A percentile compares a stretch with the other conserved stretches of the same genome.
Evolutionary conservation across 2,113 vertebrate species (phyloP).

Genomic region (Nicator chloris): DNA sequence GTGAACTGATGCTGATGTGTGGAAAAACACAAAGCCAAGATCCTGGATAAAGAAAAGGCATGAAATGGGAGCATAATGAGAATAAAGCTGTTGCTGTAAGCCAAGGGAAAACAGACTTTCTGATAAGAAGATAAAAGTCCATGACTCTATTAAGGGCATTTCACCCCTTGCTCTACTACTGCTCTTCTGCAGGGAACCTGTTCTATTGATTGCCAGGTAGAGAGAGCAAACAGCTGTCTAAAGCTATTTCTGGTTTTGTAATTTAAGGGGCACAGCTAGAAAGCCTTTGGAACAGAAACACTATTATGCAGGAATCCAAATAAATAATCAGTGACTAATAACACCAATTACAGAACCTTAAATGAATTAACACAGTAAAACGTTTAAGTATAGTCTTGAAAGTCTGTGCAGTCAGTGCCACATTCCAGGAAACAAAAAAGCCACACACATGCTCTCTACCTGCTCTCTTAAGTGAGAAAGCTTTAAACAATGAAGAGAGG

Average conservation of each 20-base stretch:
- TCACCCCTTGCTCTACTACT: not conserved
- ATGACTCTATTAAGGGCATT: not conserved
- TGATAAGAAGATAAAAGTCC: conserved; percentile 1
- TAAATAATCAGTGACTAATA: not conserved
- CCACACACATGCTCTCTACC: not conserved
- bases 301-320: not conserved
- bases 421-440: not conserved
- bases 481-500: not conserved
- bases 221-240: not conserved
- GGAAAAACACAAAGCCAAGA: not conserved
- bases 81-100: not conserved
- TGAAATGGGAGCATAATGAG: not conserved
- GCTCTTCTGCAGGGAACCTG: not conserved
- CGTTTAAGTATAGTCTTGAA: not conserved
- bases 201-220: conserved; percentile 6
- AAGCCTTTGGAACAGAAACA: conserved; percentile 5
- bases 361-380: not conserved
- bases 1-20: not conserved
- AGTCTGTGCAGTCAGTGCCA: not conserved
- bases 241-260: not conserved
- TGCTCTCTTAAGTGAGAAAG: not conserved
- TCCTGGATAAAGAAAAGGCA: not conserved
- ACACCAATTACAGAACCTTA: not conserved
- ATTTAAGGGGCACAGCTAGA: not conserved
- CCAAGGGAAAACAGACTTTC: not conserved